phyloP scores from a whole-genome alignment of 2,113 vertebrate genomes.

The Nycticorax nycticorax region DNA sequence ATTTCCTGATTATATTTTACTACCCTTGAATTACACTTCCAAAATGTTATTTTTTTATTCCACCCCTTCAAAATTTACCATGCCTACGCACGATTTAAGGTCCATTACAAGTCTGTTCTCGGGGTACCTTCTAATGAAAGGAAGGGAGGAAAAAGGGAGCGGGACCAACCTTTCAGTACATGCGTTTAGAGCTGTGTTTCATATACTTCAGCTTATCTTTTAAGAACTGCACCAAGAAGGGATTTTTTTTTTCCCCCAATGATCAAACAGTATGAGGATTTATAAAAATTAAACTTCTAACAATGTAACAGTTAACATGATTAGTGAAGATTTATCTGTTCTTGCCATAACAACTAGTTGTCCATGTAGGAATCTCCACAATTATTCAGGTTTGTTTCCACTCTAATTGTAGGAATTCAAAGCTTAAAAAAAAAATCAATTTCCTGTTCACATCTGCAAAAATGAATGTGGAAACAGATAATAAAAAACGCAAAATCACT shows the following conservation, averaged over 20 bases:
- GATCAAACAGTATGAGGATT: neutral
- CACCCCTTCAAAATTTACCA: neutral
- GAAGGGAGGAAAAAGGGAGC: neutral
- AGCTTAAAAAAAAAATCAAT: neutral
- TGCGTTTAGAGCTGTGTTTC: neutral
- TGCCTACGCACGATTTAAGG: neutral
- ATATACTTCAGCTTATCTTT: neutral
- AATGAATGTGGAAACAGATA: neutral
- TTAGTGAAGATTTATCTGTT: neutral
- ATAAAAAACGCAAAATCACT: neutral
- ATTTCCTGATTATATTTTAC: conserved; percentile 7
- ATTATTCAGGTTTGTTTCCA: neutral
- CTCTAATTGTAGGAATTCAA: neutral
- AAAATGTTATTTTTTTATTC: neutral
- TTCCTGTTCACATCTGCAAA: neutral
- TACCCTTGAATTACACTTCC: neutral
- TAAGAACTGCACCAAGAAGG: neutral
- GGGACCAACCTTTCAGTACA: neutral
- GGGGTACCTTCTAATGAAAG: neutral
- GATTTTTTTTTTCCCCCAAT: neutral
- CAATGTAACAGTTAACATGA: rapidly evolving
- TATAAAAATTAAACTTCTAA: neutral
- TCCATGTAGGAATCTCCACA: neutral
- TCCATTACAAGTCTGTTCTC: neutral
- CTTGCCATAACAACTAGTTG: neutral